Evolutionary conservation across 2,888 invertebrate species (phyloP).

Genomic region (Rhagium mordax): DNA sequence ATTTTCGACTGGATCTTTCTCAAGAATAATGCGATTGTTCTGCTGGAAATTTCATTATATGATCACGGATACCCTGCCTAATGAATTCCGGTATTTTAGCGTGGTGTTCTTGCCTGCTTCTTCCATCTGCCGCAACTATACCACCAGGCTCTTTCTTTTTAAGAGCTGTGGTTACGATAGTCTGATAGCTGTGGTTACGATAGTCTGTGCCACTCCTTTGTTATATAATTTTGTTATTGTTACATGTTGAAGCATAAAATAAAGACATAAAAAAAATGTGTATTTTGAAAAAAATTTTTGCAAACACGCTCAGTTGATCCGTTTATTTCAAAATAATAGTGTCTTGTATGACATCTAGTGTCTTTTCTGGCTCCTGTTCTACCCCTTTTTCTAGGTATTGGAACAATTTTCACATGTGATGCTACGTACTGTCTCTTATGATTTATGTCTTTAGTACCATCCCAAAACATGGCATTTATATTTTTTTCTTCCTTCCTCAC

Average conservation of each 20-base stretch:
- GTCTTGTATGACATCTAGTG: neutral
- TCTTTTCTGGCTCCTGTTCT: neutral
- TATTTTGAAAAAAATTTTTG: neutral
- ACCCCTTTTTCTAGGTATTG: neutral
- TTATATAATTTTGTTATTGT: no score
- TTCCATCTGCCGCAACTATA: conserved; percentile 4
- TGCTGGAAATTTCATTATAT: conserved; percentile 36
- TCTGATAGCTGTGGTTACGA: no score
- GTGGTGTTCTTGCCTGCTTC: conserved; percentile 17
- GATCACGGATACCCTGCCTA: conserved; percentile 23
- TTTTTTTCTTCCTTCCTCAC: no score
- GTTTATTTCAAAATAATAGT: neutral
- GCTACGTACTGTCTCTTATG: conserved; percentile 10
- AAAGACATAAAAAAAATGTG: neutral
- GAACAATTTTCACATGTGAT: neutral
- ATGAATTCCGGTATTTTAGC: conserved; percentile 26
- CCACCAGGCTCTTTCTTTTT: neutral
- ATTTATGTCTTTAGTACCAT: neutral
- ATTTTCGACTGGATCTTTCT: conserved; percentile 29
- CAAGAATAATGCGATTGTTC: conserved; percentile 30
- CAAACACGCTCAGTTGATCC: neutral
- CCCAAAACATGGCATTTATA: neutral
- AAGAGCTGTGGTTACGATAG: neutral
- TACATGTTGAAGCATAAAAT: no score
- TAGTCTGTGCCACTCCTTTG: no score